Evolutionary conservation across 2,113 vertebrate genomes (phyloP), one percentile per base, ranked within the genome.

Genomic region (Seriola dumerili): DNA sequence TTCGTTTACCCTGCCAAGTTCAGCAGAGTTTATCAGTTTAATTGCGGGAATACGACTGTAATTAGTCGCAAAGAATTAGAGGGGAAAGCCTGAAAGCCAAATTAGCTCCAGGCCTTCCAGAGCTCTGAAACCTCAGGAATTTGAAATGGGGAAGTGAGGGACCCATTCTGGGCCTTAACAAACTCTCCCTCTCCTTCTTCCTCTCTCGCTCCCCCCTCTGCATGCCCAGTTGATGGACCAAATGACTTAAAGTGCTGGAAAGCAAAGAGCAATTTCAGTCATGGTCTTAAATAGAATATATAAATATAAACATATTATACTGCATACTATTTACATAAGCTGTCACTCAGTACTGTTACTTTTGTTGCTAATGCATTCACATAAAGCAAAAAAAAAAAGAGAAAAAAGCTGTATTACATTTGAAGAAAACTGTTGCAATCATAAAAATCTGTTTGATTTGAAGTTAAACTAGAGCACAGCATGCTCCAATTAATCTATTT

Each of bases 11-110:
- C 55, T 82, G 88, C 76, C 76, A 85, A 94, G 74, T 83, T 81
- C 89, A 88, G 84, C 88, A 83, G 76, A 94, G 91, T 92, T 94
- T 92, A 94, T 94, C 87, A 90, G 85, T 92, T 93, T 93, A 94
- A 95, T 93, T 94, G 90, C 82, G 42, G 89, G 84, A 93, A 93
- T 91, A 83, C 74, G 85, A 83, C 87, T 91, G 88, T 93, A 93
- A 96, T 94, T 95, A 94, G 92, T 93, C 75, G 25, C 66, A 70
- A 88, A 85, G 88, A 92, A 94, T 94, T 93, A 94, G 73, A 93
- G 87, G 93, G 90, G 85, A 88, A 91, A 89, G 87, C 85, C 84
- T 89, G 86, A 92, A 92, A 92, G 75, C 79, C 84, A 95, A 94
- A 96, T 94, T 89, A 93, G 90, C 90, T 93, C 81, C 92, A 95